These are phyloP conservation scores for Drosophila anceps DNA, from an alignment of 2,888 invertebrate species.

Conservation along the genomic window DNA sequence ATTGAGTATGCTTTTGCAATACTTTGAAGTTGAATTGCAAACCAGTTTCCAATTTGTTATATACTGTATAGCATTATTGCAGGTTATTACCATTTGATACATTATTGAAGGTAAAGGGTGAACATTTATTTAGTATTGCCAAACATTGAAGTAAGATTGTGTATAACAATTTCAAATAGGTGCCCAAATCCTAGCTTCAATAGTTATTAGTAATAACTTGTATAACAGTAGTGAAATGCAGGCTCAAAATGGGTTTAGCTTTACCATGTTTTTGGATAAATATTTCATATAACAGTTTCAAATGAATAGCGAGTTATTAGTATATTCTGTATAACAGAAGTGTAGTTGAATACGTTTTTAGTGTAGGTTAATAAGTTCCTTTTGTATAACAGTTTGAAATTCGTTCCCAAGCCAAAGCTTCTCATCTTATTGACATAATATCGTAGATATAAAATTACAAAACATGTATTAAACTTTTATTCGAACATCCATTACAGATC, in stretches of 20 bases:
- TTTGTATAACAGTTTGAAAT: neutral
- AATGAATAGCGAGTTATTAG: too few relatives aligned
- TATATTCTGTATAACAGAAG: too few relatives aligned
- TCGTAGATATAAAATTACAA: neutral
- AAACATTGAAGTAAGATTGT: neutral
- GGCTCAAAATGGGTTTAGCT: neutral
- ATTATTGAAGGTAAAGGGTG: too few relatives aligned
- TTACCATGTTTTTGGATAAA: too few relatives aligned
- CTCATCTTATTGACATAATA: too few relatives aligned
- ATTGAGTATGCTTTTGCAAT: neutral
- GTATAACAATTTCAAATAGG: neutral
- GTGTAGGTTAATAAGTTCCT: too few relatives aligned
- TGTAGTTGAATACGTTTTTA: too few relatives aligned
- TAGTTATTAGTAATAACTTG: neutral
- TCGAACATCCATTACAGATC: constrained; percentile 88
- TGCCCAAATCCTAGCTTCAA: neutral
- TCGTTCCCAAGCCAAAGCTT: neutral
- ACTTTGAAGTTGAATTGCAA: neutral
- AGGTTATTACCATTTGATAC: too few relatives aligned
- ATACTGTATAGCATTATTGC: too few relatives aligned
- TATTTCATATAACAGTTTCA: too few relatives aligned
- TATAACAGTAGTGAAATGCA: neutral
- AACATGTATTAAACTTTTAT: neutral
- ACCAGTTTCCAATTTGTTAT: too few relatives aligned
- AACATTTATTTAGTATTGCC: neutral